A percentile compares a stretch with the other conserved stretches of the same genome.
Conservation (phyloP, 1,140 invertebrate species). For the Elysia chlorotica region DNA sequence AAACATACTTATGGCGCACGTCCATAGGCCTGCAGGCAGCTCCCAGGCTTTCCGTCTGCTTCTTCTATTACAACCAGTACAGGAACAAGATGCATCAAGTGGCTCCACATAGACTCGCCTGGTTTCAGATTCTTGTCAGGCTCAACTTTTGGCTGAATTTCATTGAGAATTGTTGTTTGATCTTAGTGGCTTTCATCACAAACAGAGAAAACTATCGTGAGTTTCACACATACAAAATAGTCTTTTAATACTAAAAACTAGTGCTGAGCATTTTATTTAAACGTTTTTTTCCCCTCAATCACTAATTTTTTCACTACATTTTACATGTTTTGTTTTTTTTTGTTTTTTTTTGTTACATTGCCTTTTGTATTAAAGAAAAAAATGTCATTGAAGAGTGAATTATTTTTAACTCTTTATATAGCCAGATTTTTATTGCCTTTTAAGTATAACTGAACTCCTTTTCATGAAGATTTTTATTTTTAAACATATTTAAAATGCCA, state of each 20-base stretch:
- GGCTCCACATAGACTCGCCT: slow-evolving; percentile 36
- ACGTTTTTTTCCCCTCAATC: neutral
- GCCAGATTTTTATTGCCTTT: no score
- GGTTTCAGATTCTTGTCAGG: slow-evolving; percentile 71
- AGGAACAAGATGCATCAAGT: slow-evolving; percentile 57
- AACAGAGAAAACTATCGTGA: slow-evolving; percentile 94
- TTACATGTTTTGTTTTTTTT: no score
- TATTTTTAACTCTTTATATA: no score
- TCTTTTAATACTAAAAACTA: no score
- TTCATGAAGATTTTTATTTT: no score
- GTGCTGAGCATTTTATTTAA: no score
- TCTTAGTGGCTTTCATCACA: slow-evolving; percentile 89
- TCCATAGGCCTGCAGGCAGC: slow-evolving; percentile 88
- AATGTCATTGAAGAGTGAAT: no score
- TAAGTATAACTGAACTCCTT: no score
- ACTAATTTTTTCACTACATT: neutral
- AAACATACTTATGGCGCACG: slow-evolving; percentile 89
- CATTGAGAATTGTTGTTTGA: slow-evolving; percentile 80
- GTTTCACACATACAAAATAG: no score
- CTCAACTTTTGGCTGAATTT: slow-evolving; percentile 84
- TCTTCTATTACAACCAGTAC: slow-evolving; percentile 75
- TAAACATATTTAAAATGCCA: no score
- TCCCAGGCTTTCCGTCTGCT: slow-evolving; percentile 79
- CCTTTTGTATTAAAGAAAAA: no score
- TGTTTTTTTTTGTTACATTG: no score